Percentiles rank a stretch among this genome's conserved stretches.
These are phyloP conservation scores for Variabilichromis moorii DNA, from an alignment of 2,113 vertebrate species.

Conservation along the genomic window DNA sequence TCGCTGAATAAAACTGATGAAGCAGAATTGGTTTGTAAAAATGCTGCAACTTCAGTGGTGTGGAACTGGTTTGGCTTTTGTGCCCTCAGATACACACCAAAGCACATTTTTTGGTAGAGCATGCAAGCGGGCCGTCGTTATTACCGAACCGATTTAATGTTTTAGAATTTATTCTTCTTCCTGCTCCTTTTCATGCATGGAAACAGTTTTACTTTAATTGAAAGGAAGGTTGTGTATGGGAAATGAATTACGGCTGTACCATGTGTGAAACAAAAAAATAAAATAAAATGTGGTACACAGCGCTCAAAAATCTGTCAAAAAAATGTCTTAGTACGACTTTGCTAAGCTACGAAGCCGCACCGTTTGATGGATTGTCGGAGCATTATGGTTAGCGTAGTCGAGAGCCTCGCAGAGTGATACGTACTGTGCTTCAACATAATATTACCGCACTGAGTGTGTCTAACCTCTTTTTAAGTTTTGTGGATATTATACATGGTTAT, in stretches of 20 bases:
- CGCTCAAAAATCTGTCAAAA: not conserved
- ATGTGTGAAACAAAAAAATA: too few relatives aligned
- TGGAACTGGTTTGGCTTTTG: not conserved
- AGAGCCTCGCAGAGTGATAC: not conserved
- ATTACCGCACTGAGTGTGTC: not conserved
- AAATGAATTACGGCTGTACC: too few relatives aligned
- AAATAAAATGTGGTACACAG: not conserved
- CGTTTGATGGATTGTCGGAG: not conserved
- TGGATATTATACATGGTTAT: not conserved
- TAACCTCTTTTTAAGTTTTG: not conserved
- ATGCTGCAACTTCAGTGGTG: not conserved
- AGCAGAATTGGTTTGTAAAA: not conserved
- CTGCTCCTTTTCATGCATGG: too few relatives aligned
- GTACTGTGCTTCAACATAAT: not conserved
- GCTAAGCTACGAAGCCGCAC: not conserved
- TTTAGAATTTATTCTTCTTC: too few relatives aligned
- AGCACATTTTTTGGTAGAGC: not conserved
- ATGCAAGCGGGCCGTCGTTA: not conserved
- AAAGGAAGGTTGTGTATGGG: too few relatives aligned
- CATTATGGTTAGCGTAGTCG: not conserved
- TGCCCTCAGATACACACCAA: not conserved
- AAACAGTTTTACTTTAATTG: too few relatives aligned
- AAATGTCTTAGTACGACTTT: not conserved
- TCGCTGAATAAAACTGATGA: not conserved
- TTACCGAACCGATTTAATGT: not conserved